phyloP scores from a whole-genome alignment of 2,113 vertebrate species.

The Microcebus tavaratra region DNA sequence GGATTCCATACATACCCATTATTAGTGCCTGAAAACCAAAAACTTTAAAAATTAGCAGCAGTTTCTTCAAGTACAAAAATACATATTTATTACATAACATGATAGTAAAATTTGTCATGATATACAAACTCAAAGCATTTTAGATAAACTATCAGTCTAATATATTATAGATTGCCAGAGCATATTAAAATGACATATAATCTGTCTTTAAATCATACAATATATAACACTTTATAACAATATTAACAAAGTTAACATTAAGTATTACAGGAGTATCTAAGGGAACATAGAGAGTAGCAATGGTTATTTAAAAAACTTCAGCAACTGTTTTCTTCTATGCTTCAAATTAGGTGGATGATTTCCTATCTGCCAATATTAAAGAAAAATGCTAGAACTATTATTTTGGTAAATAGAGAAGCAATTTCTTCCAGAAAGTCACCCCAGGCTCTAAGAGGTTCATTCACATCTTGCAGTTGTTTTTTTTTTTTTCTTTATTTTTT shows the following conservation, averaged over 20 bases:
- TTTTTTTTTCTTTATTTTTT: too few relatives aligned
- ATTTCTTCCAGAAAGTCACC: constrained; percentile 73
- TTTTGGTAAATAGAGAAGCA: constrained; percentile 77
- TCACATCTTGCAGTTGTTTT: constrained; percentile 43
- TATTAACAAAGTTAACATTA: constrained; percentile 85
- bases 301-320: constrained; percentile 72
- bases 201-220: constrained; percentile 82
- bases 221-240: constrained; percentile 83
- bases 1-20: constrained; percentile 79
- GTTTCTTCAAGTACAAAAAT: constrained; percentile 97
- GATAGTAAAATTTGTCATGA: constrained; percentile 89
- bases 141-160: constrained; percentile 87
- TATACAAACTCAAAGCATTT: constrained; percentile 92
- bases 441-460: constrained; percentile 70
- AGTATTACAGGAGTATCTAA: constrained; percentile 79
- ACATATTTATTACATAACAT: constrained; percentile 92
- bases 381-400: constrained; percentile 71
- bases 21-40: constrained; percentile 85
- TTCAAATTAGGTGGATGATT: constrained; percentile 44
- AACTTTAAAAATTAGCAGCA: constrained; percentile 92
- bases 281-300: constrained; percentile 64
- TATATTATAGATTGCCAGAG: constrained; percentile 86
- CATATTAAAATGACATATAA: constrained; percentile 83
- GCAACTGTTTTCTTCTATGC: constrained; percentile 60
- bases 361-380: constrained; percentile 56